Conservation (phyloP, 1,140 invertebrate genomes). For the Lerema accius region DNA sequence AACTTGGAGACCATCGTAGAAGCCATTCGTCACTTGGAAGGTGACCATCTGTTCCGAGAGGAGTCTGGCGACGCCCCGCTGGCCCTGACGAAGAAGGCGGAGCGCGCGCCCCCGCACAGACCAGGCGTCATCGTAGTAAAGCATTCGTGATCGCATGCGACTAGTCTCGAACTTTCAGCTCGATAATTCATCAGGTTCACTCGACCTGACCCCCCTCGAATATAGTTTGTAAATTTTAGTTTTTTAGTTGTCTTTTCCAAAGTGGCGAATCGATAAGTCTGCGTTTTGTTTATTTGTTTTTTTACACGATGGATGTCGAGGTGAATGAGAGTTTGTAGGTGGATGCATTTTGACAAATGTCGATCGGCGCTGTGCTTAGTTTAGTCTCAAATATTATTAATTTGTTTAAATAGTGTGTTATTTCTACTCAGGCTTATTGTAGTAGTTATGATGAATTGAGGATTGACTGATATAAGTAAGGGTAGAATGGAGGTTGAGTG, state of each 20-base stretch:
- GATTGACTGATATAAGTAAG: conserved; percentile 69
- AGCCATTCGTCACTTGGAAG: conserved; percentile 97
- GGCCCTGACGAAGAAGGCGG: conserved; percentile 88
- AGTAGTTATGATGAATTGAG: conserved; percentile 51
- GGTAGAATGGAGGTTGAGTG: conserved; percentile 43
- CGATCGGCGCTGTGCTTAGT: conserved; percentile 74
- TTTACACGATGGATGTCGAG: conserved; percentile 60
- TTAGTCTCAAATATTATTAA: conserved; percentile 76
- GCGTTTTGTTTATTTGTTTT: conserved; percentile 72
- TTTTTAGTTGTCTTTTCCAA: conserved; percentile 79
- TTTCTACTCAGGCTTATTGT: conserved; percentile 54
- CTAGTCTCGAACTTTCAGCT: conserved; percentile 55
- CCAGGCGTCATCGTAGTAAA: conserved; percentile 94
- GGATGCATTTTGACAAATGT: conserved; percentile 63
- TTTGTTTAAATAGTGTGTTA: conserved; percentile 55
- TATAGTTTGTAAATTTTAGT: conserved; percentile 79
- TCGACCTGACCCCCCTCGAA: conserved; percentile 74
- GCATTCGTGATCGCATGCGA: conserved; percentile 86
- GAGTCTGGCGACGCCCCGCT: conserved; percentile 88
- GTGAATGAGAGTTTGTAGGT: conserved; percentile 51
- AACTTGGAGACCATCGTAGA: conserved; percentile 99
- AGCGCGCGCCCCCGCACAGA: conserved; percentile 85
- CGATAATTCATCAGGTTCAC: conserved; percentile 56
- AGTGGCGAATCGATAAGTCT: conserved; percentile 82
- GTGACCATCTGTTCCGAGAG: conserved; percentile 94